Conservation (phyloP, 2,797 vertebrate species). For the Limosa lapponica region DNA sequence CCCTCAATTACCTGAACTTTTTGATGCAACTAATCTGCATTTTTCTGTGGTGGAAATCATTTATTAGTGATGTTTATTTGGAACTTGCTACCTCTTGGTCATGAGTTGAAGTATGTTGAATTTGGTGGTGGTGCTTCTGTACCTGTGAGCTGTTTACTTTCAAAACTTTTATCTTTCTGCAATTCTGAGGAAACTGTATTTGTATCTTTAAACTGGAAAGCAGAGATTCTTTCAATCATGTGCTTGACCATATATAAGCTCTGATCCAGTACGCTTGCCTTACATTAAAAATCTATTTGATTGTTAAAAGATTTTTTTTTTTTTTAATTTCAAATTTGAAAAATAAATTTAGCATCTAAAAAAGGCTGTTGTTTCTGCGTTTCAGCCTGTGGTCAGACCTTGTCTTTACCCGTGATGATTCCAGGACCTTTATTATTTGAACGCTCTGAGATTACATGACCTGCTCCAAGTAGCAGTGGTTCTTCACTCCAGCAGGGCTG, state of each 20-base stretch:
- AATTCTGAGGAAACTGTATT: not conserved
- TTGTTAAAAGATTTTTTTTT: not conserved
- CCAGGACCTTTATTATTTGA: not conserved
- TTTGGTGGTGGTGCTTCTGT: not conserved
- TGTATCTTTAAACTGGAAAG: not conserved
- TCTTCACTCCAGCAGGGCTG: not conserved
- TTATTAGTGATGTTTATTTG: not conserved
- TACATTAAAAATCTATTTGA: not conserved
- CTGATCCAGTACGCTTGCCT: constrained; percentile 7
- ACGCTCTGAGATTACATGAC: not conserved
- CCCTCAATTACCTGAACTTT: not conserved
- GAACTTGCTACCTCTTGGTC: not conserved
- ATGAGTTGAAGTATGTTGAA: not conserved
- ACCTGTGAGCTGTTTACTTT: not conserved
- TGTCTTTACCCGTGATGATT: not conserved
- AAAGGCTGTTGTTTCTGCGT: not conserved
- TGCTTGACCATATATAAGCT: not conserved
- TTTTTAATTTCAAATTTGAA: not conserved
- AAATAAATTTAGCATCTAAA: constrained; percentile 16
- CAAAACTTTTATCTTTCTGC: not conserved
- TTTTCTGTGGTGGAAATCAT: not conserved
- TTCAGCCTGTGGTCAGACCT: not conserved
- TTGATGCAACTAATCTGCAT: not conserved
- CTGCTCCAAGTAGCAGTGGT: not conserved
- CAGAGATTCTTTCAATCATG: not conserved